Evolutionary conservation across 2,888 invertebrate genomes (phyloP).

Genomic region (Polyploca ridens): DNA sequence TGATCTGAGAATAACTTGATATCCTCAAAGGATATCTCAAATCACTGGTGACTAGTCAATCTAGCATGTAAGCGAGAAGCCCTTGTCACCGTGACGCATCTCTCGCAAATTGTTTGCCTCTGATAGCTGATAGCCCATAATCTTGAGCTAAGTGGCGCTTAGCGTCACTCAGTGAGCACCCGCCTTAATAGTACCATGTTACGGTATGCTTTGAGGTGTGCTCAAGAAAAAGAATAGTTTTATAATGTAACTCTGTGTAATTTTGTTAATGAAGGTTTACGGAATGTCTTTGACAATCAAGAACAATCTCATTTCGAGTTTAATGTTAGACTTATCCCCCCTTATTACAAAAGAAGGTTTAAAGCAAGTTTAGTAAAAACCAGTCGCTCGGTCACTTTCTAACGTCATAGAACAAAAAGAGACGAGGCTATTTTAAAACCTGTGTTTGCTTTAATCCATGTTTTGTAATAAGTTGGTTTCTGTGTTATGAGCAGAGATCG

Average conservation of each 20-base stretch:
- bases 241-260: not conserved
- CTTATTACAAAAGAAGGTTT: too few species aligned
- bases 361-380: too few species aligned
- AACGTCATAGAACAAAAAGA: too few species aligned
- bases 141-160: constrained; percentile 41
- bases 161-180: constrained; percentile 32
- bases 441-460: too few species aligned
- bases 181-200: constrained; percentile 33
- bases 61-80: constrained; percentile 19
- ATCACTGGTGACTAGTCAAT: constrained; percentile 29
- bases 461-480: too few species aligned
- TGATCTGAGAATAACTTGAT: too few species aligned
- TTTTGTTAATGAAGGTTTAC: not conserved
- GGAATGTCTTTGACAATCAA: not conserved
- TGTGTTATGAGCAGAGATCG: too few species aligned
- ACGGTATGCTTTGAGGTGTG: constrained; percentile 13
- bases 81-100: constrained; percentile 39
- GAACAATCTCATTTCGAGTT: too few species aligned
- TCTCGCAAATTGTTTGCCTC: constrained; percentile 39
- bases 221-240: not conserved
- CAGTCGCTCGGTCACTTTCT: too few species aligned
- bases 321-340: too few species aligned
- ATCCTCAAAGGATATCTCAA: constrained; percentile 20
- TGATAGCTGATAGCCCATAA: constrained; percentile 46
- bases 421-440: too few species aligned